Percentiles rank a stretch among this genome's conserved stretches.
Conservation (phyloP, 2,797 vertebrate species). For the Otolemur crassicaudatus region DNA sequence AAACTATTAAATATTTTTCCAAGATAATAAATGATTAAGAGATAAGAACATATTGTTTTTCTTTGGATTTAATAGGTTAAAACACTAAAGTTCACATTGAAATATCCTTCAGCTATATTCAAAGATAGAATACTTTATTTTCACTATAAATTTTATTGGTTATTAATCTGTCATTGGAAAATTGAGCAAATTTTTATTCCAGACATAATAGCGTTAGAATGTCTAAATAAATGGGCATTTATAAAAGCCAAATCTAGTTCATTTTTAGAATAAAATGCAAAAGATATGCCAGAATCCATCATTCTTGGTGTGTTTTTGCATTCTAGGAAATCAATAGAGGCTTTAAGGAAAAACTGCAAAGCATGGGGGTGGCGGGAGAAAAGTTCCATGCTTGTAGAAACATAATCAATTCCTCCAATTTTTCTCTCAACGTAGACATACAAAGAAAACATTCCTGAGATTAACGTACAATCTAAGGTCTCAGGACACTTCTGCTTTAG, state of each 20-base stretch:
- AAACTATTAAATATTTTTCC: slow-evolving; percentile 60
- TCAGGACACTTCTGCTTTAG: neutral
- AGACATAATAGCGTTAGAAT: neutral
- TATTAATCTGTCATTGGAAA: slow-evolving; percentile 40
- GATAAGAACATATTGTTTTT: slow-evolving; percentile 10
- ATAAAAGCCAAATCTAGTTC: slow-evolving; percentile 20
- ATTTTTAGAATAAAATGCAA: slow-evolving; percentile 57
- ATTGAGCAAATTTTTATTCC: slow-evolving; percentile 13
- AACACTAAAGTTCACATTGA: slow-evolving; percentile 51
- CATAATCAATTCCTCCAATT: slow-evolving; percentile 12
- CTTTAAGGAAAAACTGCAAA: slow-evolving; percentile 26
- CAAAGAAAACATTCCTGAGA: slow-evolving; percentile 45
- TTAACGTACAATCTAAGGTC: neutral
- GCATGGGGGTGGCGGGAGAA: neutral
- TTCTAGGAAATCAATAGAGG: slow-evolving; percentile 56
- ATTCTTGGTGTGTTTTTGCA: slow-evolving; percentile 22
- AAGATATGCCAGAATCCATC: neutral
- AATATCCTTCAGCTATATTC: slow-evolving; percentile 12
- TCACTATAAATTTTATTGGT: slow-evolving; percentile 36
- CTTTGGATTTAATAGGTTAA: slow-evolving; percentile 25
- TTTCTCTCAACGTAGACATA: slow-evolving; percentile 44
- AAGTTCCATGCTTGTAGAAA: neutral
- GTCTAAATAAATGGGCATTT: slow-evolving; percentile 47
- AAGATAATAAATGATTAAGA: slow-evolving; percentile 56
- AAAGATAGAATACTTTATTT: neutral